These are phyloP conservation scores for Platyrinchus mystaceus DNA, from an alignment of 2,797 vertebrate genomes.

Conservation along the genomic window DNA sequence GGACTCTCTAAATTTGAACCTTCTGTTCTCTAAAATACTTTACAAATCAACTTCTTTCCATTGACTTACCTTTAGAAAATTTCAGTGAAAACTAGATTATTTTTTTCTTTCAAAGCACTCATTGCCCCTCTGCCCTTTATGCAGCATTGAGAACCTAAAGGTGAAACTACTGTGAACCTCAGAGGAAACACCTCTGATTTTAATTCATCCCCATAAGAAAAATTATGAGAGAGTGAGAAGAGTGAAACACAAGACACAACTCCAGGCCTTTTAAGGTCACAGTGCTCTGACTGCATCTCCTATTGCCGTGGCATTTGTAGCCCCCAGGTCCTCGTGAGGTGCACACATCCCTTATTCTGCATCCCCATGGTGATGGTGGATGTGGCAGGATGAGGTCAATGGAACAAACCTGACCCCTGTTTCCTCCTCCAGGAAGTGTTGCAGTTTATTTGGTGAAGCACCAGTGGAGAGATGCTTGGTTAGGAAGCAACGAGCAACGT, in stretches of 20 bases:
- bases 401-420: neutral
- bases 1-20: neutral
- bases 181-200: neutral
- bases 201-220: neutral
- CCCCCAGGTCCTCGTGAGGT: neutral
- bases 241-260: neutral
- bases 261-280: neutral
- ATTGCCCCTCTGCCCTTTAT: neutral
- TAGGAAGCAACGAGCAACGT: neutral
- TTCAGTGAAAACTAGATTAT: neutral
- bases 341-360: neutral
- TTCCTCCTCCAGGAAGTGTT: neutral
- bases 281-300: neutral
- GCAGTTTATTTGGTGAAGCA: neutral
- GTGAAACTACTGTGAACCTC: neutral
- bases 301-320: neutral
- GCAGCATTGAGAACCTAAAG: neutral
- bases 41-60: neutral
- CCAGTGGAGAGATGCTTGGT: neutral
- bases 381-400: neutral
- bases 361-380: neutral
- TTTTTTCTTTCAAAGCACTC: neutral
- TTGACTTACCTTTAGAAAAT: neutral
- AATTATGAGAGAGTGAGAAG: neutral
- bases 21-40: neutral